phyloP scores from a whole-genome alignment of 1,140 invertebrate genomes.

The Cotesia glomerata region DNA sequence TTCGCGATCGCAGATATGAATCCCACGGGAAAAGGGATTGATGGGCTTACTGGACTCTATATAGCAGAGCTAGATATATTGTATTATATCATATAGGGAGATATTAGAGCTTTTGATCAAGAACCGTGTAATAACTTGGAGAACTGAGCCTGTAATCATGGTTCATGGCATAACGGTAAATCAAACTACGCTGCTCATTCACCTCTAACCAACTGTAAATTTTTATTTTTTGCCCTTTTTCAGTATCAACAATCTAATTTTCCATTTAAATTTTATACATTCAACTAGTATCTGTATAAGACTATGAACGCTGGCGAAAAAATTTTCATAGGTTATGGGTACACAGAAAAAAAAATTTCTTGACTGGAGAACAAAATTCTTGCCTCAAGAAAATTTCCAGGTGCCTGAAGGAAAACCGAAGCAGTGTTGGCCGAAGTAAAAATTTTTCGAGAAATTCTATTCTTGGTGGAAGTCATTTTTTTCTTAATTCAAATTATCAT shows the following conservation, averaged over 20 bases:
- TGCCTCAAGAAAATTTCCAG: too few relatives aligned
- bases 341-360: too few relatives aligned
- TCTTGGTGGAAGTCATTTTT: too few relatives aligned
- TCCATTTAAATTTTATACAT: not conserved
- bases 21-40: too few relatives aligned
- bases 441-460: too few relatives aligned
- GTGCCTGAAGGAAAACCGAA: too few relatives aligned
- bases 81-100: slow-evolving; percentile 2
- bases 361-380: too few relatives aligned
- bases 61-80: too few relatives aligned
- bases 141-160: slow-evolving; percentile 41
- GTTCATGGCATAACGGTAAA: slow-evolving; percentile 37
- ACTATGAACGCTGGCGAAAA: not conserved
- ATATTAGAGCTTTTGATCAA: slow-evolving; percentile 47
- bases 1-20: not conserved
- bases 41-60: too few relatives aligned
- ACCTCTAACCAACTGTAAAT: not conserved
- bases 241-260: not conserved
- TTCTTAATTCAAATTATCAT: too few relatives aligned
- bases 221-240: not conserved
- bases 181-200: slow-evolving; percentile 29
- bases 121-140: slow-evolving; percentile 47
- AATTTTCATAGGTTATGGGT: not conserved
- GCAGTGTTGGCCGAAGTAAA: too few relatives aligned
- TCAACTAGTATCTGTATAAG: too few relatives aligned